phyloP scores from a whole-genome alignment of 2,797 vertebrate species.

The Neosilurus mollespiculum region DNA sequence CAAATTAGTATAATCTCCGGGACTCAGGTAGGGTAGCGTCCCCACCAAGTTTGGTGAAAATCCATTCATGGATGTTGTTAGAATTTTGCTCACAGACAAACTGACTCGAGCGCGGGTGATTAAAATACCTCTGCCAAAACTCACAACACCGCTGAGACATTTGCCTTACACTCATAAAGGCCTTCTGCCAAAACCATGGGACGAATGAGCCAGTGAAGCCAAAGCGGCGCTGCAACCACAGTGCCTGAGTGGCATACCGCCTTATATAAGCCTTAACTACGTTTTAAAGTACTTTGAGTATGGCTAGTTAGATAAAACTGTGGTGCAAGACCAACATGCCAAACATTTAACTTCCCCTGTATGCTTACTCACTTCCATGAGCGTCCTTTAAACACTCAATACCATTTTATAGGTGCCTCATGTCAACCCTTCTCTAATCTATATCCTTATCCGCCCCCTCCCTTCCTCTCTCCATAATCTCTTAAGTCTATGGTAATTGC shows the following conservation, averaged over 20 bases:
- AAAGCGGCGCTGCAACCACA: neutral
- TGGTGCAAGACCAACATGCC: neutral
- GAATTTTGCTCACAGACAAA: too few species aligned
- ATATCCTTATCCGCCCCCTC: neutral
- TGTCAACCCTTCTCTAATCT: constrained; percentile 1
- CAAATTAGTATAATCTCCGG: too few species aligned
- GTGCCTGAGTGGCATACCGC: neutral
- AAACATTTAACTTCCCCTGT: neutral
- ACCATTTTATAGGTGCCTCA: neutral
- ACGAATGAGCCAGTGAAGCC: neutral
- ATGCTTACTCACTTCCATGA: too few species aligned
- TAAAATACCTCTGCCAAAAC: too few species aligned
- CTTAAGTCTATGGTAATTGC: neutral
- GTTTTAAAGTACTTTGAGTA: neutral
- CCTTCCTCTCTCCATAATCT: neutral
- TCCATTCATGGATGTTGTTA: too few species aligned
- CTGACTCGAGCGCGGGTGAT: too few species aligned
- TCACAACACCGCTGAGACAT: neutral
- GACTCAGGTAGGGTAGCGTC: too few species aligned
- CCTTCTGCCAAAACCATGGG: neutral
- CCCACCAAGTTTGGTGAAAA: too few species aligned
- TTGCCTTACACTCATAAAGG: neutral
- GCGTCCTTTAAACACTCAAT: neutral
- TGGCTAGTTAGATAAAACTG: neutral
- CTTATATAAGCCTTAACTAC: neutral